Base-by-base conservation (phyloP, 2,113 vertebrate species). In the Podarcis raffonei region DNA sequence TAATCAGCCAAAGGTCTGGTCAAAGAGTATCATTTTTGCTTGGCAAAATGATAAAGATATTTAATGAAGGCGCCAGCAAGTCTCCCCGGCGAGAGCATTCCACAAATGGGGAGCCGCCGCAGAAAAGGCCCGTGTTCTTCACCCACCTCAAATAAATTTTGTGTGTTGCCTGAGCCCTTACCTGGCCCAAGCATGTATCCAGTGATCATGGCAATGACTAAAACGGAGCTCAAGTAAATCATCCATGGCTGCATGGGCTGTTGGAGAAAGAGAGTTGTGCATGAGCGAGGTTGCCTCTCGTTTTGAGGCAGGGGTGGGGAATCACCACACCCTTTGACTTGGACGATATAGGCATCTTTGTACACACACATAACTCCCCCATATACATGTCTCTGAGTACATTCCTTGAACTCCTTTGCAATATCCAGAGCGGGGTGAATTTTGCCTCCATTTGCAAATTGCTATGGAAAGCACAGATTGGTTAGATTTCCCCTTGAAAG, bases 121-220 rank as follows among this genome's bases (percentile, higher is more conserved):
- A n/a, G 69, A 72, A 16, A n/a, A n/a, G 69, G 69, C 27, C 48
- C 11, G 48, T n/a, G 69, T 72, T 53, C 48, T 53, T 53, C 48
- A 53, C 48, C 48, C 48, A 12, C 48, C 48, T n/a, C 27, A 72
- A 72, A 11, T n/a, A 72, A 72, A 13, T 8, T 48, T 23, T 35
- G 16, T 23, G 30, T 15, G 6, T 16, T 27, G 6, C 9, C 25
- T 30, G 30, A 59, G 25, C 87, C 98, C 99, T 92, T 91, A 99
- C 98, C 99, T 91, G 98, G 98, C 87, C 98, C 99, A 0, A 98
- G 94, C 71, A 98, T 98, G 0, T 99, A 98, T 71, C 98, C 98
- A 0, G 97, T 95, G 94, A 99, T 91, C 89, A 99, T 99, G 87
- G 93, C 0, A 68, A 99, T 95, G 95, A 99, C 89, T 30, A 97